A percentile compares a stretch with the other conserved stretches of the same genome.
Conservation (phyloP, 2,888 invertebrate genomes). For the Julus scanicus region DNA sequence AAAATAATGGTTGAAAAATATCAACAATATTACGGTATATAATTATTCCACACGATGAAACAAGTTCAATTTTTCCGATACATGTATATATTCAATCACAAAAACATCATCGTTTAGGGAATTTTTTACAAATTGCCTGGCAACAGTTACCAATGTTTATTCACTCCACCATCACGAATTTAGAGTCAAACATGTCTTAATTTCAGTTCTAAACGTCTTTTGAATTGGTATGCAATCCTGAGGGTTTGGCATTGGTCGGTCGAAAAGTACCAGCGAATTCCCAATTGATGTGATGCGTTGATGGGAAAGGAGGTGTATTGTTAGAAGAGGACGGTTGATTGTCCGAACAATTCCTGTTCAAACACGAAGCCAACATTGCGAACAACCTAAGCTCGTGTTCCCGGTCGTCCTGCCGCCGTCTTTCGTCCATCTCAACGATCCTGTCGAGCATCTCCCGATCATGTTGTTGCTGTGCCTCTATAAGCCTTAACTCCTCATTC, state of each 20-base stretch:
- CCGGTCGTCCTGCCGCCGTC: slow-evolving; percentile 43
- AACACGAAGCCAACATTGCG: neutral
- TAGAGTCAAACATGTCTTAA: too few relatives aligned
- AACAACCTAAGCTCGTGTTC: slow-evolving; percentile 44
- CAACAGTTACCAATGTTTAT: too few relatives aligned
- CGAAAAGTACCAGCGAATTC: slow-evolving; percentile 28
- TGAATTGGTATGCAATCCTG: neutral
- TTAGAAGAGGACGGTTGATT: neutral
- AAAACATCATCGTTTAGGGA: too few relatives aligned
- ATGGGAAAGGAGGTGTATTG: neutral
- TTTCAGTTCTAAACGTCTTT: slow-evolving; percentile 8
- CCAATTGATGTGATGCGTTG: neutral
- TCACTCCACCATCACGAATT: too few relatives aligned
- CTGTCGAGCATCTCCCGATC: slow-evolving; percentile 41
- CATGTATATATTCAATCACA: too few relatives aligned
- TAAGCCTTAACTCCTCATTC: slow-evolving; percentile 13
- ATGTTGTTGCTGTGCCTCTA: slow-evolving; percentile 6
- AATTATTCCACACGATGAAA: too few relatives aligned
- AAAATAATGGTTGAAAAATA: too few relatives aligned
- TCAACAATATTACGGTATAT: too few relatives aligned
- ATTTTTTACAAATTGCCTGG: too few relatives aligned
- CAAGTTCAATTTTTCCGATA: too few relatives aligned
- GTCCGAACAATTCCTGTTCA: slow-evolving; percentile 28
- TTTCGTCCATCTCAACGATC: slow-evolving; percentile 49
- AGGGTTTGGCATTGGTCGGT: slow-evolving; percentile 14